Conservation (phyloP, 2,888 invertebrate genomes). For the Perithous albicinctus region DNA sequence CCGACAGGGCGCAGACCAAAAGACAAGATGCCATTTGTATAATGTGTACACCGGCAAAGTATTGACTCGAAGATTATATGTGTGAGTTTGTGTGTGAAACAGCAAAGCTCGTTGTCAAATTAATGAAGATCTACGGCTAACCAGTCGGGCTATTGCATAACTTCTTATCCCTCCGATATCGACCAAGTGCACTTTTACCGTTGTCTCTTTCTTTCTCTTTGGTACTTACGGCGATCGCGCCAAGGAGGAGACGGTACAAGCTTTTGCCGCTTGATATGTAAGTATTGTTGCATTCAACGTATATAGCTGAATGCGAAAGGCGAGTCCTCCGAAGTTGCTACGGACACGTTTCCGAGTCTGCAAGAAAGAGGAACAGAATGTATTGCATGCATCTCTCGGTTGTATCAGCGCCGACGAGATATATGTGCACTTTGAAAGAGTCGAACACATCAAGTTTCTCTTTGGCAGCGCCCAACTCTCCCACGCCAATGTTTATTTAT, state of each 20-base stretch:
- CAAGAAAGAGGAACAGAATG: constrained; percentile 23
- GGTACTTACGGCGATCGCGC: neutral
- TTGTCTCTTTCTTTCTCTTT: constrained; percentile 3
- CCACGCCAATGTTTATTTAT: constrained; percentile 29
- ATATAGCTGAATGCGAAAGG: neutral
- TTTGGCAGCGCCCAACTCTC: constrained; percentile 25
- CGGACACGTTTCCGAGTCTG: constrained; percentile 40
- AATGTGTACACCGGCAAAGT: constrained; percentile 19
- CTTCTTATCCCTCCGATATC: constrained; percentile 27
- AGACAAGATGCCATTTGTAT: constrained; percentile 20
- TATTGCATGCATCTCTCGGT: constrained; percentile 14
- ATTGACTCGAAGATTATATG: neutral
- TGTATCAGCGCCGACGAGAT: neutral
- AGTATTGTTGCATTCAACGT: neutral
- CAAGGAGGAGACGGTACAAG: constrained; percentile 1
- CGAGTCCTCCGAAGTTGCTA: constrained; percentile 1
- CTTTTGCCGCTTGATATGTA: neutral
- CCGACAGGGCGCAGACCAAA: constrained; percentile 6
- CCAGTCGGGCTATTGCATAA: constrained; percentile 49
- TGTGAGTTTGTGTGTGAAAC: constrained; percentile 20
- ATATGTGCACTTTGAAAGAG: constrained; percentile 17
- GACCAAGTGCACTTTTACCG: constrained; percentile 1
- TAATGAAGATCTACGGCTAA: constrained; percentile 72
- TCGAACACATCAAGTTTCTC: constrained; percentile 44
- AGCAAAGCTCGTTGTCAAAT: constrained; percentile 68